Percentiles rank a stretch among this genome's conserved stretches.
These are phyloP conservation scores for Odontocolon sp. DNA, from an alignment of 2,888 invertebrate genomes.

Conservation along the genomic window DNA sequence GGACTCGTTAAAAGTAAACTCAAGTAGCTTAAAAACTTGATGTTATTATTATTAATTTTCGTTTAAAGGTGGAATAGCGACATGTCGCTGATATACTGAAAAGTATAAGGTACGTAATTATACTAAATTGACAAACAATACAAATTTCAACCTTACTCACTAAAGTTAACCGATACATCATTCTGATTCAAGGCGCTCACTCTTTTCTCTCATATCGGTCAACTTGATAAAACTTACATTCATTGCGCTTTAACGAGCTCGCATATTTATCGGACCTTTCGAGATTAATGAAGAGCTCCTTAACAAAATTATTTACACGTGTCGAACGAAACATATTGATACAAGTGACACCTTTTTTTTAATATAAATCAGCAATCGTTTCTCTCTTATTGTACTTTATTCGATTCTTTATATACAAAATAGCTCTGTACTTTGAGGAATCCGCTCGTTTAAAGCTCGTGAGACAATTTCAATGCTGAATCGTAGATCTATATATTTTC, in stretches of 20 bases:
- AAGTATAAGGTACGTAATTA: constrained; percentile 30
- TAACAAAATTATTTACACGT: constrained; percentile 48
- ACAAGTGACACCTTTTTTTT: constrained; percentile 27
- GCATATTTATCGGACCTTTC: constrained; percentile 18
- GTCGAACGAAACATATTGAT: constrained; percentile 28
- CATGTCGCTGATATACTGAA: constrained; percentile 24
- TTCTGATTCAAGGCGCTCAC: constrained; percentile 20
- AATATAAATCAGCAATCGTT: constrained; percentile 22
- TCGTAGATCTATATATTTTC: background rate
- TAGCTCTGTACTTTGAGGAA: constrained; percentile 31
- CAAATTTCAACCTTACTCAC: constrained; percentile 34
- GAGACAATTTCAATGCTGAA: constrained; percentile 20
- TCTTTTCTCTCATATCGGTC: constrained; percentile 23
- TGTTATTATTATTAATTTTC: background rate
- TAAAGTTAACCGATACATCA: constrained; percentile 36
- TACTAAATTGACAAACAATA: constrained; percentile 43
- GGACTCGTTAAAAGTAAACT: constrained; percentile 30
- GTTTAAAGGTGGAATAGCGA: constrained; percentile 4
- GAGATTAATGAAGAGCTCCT: background rate
- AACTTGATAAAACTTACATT: constrained; percentile 44
- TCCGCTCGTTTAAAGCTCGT: background rate
- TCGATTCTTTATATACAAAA: constrained; percentile 43
- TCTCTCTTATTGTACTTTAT: constrained; percentile 30
- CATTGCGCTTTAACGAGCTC: constrained; percentile 13
- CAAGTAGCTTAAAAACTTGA: background rate